Percentiles rank a stretch among this genome's conserved stretches.
Conservation (phyloP, 2,113 vertebrate genomes). For the Cyprinus carpio region DNA sequence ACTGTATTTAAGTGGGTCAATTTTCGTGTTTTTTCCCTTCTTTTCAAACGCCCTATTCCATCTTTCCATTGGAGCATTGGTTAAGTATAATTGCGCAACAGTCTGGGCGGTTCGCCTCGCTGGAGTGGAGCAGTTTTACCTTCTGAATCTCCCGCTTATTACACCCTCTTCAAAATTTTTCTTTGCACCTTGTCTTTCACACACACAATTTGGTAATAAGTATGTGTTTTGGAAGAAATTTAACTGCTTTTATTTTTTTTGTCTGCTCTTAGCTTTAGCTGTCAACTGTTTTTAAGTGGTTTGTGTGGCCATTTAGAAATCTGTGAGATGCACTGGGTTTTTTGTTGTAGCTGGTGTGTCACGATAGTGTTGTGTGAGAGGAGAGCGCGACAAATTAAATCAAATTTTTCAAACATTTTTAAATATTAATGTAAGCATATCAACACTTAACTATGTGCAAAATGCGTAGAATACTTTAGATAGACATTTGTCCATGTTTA, state of each 20-base stretch:
- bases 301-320: not conserved
- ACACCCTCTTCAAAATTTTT: constrained; percentile 34
- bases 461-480: too few relatives aligned
- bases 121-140: constrained; percentile 43
- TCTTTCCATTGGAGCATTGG: constrained; percentile 61
- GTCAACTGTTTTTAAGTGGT: constrained; percentile 16
- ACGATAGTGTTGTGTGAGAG: not conserved
- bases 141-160: constrained; percentile 29
- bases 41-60: constrained; percentile 66
- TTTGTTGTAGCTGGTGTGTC: not conserved
- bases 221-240: constrained; percentile 31
- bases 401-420: not conserved
- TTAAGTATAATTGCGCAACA: constrained; percentile 79
- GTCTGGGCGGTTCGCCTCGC: constrained; percentile 26
- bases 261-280: constrained; percentile 8
- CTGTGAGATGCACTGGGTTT: not conserved
- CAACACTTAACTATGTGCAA: not conserved
- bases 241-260: not conserved
- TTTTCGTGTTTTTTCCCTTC: constrained; percentile 65
- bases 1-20: constrained; percentile 78
- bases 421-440: not conserved
- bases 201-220: not conserved
- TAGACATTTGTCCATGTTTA: not conserved
- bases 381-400: not conserved
- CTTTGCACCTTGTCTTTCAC: constrained; percentile 12